Evolutionary conservation across 1,140 invertebrate species (phyloP).

Genomic region (Drosophila sturtevanti): DNA sequence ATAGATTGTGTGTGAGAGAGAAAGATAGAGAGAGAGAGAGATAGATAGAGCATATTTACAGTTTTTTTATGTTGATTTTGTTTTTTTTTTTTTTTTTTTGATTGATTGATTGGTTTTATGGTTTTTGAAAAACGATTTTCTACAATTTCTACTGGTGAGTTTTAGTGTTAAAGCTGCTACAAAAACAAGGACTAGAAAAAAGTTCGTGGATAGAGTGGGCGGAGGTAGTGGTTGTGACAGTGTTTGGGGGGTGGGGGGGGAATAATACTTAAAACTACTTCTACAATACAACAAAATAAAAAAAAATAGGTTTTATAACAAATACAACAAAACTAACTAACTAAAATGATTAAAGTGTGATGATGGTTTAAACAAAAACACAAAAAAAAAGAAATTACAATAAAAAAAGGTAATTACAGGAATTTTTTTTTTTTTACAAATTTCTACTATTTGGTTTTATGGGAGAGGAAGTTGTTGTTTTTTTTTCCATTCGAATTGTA

Average conservation of each 20-base stretch:
- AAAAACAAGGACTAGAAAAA: slow-evolving; percentile 28
- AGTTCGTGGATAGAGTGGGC: not conserved
- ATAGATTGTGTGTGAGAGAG: slow-evolving; percentile 27
- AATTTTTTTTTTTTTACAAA: not conserved
- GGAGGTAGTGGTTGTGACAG: not conserved
- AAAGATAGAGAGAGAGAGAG: slow-evolving; percentile 43
- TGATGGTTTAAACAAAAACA: not conserved
- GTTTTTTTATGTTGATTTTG: slow-evolving; percentile 38
- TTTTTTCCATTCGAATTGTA: not conserved
- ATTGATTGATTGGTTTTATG: slow-evolving; percentile 51
- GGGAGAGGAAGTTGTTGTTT: not conserved
- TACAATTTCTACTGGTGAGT: slow-evolving; percentile 74
- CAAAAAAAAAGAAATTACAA: not conserved
- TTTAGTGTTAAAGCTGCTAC: slow-evolving; percentile 75
- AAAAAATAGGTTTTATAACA: not conserved
- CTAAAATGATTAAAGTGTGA: slow-evolving; percentile 9
- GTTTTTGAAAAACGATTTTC: slow-evolving; percentile 73
- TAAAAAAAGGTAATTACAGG: not conserved
- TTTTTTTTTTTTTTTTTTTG: slow-evolving; percentile 42
- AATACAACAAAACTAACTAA: slow-evolving; percentile 15
- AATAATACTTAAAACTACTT: slow-evolving; percentile 30
- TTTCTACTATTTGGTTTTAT: slow-evolving; percentile 1
- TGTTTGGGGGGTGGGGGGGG: not conserved
- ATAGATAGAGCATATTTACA: slow-evolving; percentile 39
- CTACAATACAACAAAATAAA: slow-evolving; percentile 28